These are phyloP conservation scores for Dryas iulia DNA, from an alignment of 1,140 invertebrate genomes.

Conservation along the genomic window DNA sequence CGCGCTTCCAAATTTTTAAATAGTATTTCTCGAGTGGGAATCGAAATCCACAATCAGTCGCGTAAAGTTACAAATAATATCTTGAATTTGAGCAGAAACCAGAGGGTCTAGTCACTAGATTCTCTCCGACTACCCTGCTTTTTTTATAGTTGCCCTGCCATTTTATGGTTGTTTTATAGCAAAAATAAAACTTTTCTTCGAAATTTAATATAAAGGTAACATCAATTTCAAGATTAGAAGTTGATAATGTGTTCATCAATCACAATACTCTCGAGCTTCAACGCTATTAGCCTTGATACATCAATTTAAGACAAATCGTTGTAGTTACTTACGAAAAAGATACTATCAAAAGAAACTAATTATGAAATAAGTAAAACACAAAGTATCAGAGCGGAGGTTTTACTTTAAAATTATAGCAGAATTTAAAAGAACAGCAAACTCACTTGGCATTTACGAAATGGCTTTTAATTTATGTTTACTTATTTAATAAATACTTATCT, in stretches of 20 bases:
- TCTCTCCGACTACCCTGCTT: too few relatives aligned
- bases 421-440: background rate
- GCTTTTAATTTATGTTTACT: too few relatives aligned
- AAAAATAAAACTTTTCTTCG: background rate
- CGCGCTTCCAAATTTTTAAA: too few relatives aligned
- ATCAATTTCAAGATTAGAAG: background rate
- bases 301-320: background rate
- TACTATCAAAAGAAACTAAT: background rate
- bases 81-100: too few relatives aligned
- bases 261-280: background rate
- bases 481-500: too few relatives aligned
- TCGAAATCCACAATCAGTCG: too few relatives aligned
- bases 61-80: too few relatives aligned
- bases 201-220: background rate
- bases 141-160: too few relatives aligned
- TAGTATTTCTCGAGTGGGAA: too few relatives aligned
- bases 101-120: too few relatives aligned
- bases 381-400: too few relatives aligned
- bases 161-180: background rate
- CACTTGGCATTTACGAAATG: background rate
- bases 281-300: background rate
- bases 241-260: conserved; percentile 8
- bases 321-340: background rate
- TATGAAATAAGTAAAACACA: background rate
- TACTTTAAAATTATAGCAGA: too few relatives aligned